phyloP scores from a whole-genome alignment of 2,888 invertebrate species.

The Plebejus melissa region DNA sequence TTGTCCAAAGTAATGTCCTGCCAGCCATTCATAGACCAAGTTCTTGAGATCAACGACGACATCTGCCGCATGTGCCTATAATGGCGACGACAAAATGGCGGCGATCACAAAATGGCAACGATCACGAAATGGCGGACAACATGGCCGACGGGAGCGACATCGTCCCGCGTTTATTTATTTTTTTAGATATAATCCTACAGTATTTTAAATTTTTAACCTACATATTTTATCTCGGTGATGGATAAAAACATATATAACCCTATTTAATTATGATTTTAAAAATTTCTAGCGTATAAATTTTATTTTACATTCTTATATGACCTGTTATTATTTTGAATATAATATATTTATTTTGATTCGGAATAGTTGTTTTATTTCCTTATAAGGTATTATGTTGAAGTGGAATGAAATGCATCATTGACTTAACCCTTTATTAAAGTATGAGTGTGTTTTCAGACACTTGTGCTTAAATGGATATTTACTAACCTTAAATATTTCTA shows the following conservation, averaged over 20 bases:
- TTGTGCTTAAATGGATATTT: background rate
- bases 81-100: constrained; percentile 43
- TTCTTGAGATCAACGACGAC: constrained; percentile 88
- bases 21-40: constrained; percentile 85
- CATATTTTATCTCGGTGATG: constrained; percentile 23
- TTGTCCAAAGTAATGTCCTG: constrained; percentile 84
- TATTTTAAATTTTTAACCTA: constrained; percentile 37
- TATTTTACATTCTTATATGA: constrained; percentile 10
- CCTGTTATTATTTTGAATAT: background rate
- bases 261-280: constrained; percentile 18
- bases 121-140: constrained; percentile 45
- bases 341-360: background rate
- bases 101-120: constrained; percentile 44
- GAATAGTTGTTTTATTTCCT: background rate
- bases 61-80: constrained; percentile 87
- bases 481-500: background rate
- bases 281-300: constrained; percentile 18
- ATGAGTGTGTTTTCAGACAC: background rate
- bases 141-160: constrained; percentile 43
- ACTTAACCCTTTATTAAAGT: constrained; percentile 1
- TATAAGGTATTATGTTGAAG: background rate
- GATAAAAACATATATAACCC: constrained; percentile 6
- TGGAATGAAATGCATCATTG: background rate
- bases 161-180: constrained; percentile 30
- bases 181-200: constrained; percentile 39